These are phyloP conservation scores for Stichopus chloronotus DNA, from an alignment of 35 echinoderm and acorn worm genomes.

Conservation along the genomic window DNA sequence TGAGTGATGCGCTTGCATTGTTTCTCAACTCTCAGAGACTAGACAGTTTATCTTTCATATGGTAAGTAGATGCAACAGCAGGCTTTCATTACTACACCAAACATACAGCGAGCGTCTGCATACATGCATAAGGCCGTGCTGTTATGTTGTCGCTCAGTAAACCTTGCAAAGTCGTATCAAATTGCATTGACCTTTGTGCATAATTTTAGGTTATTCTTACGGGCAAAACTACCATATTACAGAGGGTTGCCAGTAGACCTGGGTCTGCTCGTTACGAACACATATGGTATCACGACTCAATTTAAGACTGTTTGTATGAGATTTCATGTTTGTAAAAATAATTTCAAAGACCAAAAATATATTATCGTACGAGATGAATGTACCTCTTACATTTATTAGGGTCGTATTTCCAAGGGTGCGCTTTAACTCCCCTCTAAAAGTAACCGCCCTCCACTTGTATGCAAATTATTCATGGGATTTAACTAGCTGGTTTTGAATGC, in stretches of 20 bases:
- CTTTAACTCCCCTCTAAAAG: not conserved
- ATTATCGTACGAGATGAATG: too few species aligned
- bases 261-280: too few species aligned
- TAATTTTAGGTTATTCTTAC: constrained; percentile 15
- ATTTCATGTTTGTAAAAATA: too few species aligned
- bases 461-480: constrained; percentile 41
- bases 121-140: constrained; percentile 9
- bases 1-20: too few species aligned
- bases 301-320: too few species aligned
- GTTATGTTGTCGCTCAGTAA: not conserved
- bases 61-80: constrained; percentile 9
- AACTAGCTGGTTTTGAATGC: constrained; percentile 49
- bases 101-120: constrained; percentile 2
- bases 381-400: too few species aligned
- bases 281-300: too few species aligned
- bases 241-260: not conserved
- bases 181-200: constrained; percentile 48
- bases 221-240: not conserved
- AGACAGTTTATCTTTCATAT: not conserved
- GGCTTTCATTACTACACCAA: constrained; percentile 2
- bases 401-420: too few species aligned
- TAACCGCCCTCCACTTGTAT: constrained; percentile 12
- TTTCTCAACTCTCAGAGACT: too few species aligned
- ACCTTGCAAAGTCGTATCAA: constrained; percentile 27
- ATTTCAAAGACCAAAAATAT: too few species aligned